phyloP scores from a whole-genome alignment of 1,140 invertebrate genomes.

The Caenorhabditis elegans region DNA sequence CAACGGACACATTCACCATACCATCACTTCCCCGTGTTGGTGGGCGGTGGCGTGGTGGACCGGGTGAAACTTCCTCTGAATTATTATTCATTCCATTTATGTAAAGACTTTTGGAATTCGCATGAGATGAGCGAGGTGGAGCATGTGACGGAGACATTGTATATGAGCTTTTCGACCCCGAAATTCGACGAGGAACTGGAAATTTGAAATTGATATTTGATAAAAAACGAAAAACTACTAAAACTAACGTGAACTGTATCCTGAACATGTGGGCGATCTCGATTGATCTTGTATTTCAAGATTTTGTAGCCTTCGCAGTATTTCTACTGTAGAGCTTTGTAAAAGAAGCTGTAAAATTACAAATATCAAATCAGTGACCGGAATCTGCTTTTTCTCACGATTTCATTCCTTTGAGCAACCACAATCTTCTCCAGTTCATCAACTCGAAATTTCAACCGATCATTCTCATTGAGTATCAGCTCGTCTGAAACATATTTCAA shows the following conservation, averaged over 20 bases:
- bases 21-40: constrained; percentile 17
- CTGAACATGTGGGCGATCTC: not conserved
- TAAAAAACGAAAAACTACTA: no score
- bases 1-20: constrained; percentile 37
- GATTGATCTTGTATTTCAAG: not conserved
- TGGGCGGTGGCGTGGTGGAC: not conserved
- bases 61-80: not conserved
- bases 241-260: not conserved
- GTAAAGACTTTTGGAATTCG: not conserved
- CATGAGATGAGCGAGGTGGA: not conserved
- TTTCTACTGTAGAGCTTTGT: not conserved
- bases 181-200: constrained; percentile 12
- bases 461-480: constrained; percentile 14
- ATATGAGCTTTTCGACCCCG: not conserved
- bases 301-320: not conserved
- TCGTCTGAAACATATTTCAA: constrained; percentile 31
- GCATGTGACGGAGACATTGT: not conserved
- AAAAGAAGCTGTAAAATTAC: not conserved
- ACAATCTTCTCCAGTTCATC: constrained; percentile 29
- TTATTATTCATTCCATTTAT: not conserved
- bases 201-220: not conserved
- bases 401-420: constrained; percentile 19
- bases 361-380: no score
- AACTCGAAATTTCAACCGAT: not conserved
- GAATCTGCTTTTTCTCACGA: no score